phyloP scores from a whole-genome alignment of 2,888 invertebrate genomes.

The Plebejus anna region DNA sequence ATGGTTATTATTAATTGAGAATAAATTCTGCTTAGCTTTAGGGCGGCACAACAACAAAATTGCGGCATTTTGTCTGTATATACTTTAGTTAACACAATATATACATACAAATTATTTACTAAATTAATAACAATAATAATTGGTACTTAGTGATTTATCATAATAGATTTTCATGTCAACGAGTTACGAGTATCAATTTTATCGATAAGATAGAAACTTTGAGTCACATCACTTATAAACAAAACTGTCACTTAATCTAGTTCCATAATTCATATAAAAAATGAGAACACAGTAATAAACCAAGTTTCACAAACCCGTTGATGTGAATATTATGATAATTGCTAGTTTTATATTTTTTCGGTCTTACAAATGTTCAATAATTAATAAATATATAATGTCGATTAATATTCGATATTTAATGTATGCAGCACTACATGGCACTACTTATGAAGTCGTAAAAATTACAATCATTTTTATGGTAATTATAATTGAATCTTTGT shows the following conservation, averaged over 20 bases:
- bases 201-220: neutral
- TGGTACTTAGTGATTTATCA: too few relatives aligned
- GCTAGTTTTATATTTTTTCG: slow-evolving; percentile 12
- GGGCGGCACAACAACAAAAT: too few relatives aligned
- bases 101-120: too few relatives aligned
- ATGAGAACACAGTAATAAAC: slow-evolving; percentile 25
- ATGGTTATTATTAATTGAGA: neutral
- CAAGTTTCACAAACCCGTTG: slow-evolving; percentile 1
- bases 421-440: neutral
- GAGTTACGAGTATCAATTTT: neutral
- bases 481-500: too few relatives aligned
- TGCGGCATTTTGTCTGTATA: too few relatives aligned
- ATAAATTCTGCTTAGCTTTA: neutral
- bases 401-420: neutral
- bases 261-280: slow-evolving; percentile 5
- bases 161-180: too few relatives aligned
- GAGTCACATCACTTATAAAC: neutral
- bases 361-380: neutral
- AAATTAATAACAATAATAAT: too few relatives aligned
- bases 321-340: slow-evolving; percentile 20
- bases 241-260: slow-evolving; percentile 5
- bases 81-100: too few relatives aligned
- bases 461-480: too few relatives aligned
- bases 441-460: too few relatives aligned
- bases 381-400: neutral